phyloP scores from a whole-genome alignment of 2,113 vertebrate species.

The Dipodomys merriami region DNA sequence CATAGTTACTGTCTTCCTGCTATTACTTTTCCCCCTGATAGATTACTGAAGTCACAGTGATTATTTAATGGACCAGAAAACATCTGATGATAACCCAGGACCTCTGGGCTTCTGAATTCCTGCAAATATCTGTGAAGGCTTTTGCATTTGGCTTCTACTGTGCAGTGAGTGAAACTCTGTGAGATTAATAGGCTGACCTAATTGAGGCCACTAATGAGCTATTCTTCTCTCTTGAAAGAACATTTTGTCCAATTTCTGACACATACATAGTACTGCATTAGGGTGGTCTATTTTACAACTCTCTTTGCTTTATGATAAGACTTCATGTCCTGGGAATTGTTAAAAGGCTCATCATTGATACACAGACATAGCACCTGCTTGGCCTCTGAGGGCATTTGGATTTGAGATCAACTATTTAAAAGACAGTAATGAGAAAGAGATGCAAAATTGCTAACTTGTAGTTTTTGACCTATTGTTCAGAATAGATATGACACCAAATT shows the following conservation, averaged over 20 bases:
- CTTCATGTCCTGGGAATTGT: slow-evolving; percentile 42
- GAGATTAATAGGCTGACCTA: slow-evolving; percentile 68
- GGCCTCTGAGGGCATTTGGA: neutral
- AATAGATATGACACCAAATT: neutral
- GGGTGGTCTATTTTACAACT: slow-evolving; percentile 10
- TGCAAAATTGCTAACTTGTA: neutral
- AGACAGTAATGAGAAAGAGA: slow-evolving; percentile 29
- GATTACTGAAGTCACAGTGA: slow-evolving; percentile 29
- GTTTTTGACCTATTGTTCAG: neutral
- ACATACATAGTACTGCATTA: neutral
- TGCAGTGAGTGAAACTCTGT: slow-evolving; percentile 22
- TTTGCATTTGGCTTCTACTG: slow-evolving; percentile 15
- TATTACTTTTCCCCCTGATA: neutral
- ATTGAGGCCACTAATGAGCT: slow-evolving; percentile 54
- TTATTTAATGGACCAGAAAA: slow-evolving; percentile 68
- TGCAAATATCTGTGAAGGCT: neutral
- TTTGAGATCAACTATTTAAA: slow-evolving; percentile 41
- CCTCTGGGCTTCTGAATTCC: slow-evolving; percentile 41
- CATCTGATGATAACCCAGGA: slow-evolving; percentile 29
- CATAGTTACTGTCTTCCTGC: slow-evolving; percentile 4
- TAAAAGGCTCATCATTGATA: slow-evolving; percentile 17
- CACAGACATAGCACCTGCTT: neutral
- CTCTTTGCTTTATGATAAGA: slow-evolving; percentile 13
- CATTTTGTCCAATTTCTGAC: slow-evolving; percentile 28
- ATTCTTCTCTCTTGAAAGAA: slow-evolving; percentile 56